Base-by-base conservation (phyloP, 2,797 vertebrate genomes). In the Gouania willdenowi region DNA sequence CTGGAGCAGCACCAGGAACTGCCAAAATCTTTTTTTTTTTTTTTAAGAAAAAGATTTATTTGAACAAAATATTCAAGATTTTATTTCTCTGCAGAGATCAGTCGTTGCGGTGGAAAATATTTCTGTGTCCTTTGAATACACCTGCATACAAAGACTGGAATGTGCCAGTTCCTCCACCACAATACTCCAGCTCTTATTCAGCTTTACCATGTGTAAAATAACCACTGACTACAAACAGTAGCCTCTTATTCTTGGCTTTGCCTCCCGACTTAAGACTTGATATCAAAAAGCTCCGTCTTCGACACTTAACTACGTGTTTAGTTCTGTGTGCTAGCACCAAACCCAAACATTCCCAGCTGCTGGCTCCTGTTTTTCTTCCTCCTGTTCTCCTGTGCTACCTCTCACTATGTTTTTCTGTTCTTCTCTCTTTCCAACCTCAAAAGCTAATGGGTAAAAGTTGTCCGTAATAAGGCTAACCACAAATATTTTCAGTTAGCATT, bases 231-330 rank as follows among this genome's bases (percentile, higher is more conserved):
- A 53, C 46, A 44, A 81, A 82, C 70, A 67, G 76, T 79, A 82
- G 81, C 61, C 65, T 82, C 74, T 86, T 87, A 71, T 79, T 65
- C 57, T 82, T 87, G 77, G 81, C 73, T 1, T 25, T n/a, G 18
- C 26, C 23, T 37, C 41, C 28, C 30, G 55, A 73, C 54, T 74
- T 48, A 27, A 64, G 54, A 65, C 56, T 53, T 41, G 41, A 75
- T 78, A 78, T 74, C 27, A 52, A 61, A 32, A 71, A 58, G 31
- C 46, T 47, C 26, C 26, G 19, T 5, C 55, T 38, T 6, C 50
- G 19, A 18, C 66, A 62, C 48, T 52, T 52, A 56, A 69, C 51
- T 58, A 35, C 71, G 63, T 71, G 62, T 81, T 80, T 82, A 53
- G 49, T 56, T 77, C 51, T 66, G 59, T 4, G 66, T 77, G 55